A percentile compares a stretch with the other conserved stretches of the same genome.
Conservation (phyloP, 1,140 invertebrate genomes). For the Muscidifurax raptorellus region DNA sequence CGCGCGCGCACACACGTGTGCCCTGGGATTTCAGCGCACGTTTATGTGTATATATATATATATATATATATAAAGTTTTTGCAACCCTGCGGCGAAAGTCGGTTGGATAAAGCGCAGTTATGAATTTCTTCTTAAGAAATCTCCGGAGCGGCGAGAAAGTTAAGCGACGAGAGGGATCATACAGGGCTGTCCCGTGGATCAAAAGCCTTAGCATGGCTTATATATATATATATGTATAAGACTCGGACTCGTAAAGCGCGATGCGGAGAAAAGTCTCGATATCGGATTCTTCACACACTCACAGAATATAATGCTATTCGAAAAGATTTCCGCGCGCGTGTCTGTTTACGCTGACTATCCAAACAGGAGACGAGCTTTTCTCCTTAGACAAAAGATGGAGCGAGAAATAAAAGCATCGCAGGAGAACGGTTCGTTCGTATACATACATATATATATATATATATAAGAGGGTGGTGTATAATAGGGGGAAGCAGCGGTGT, state of each 20-base stretch:
- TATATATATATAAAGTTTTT: not conserved
- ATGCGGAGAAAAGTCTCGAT: not conserved
- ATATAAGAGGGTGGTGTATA: slow-evolving; percentile 6
- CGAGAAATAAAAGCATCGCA: not conserved
- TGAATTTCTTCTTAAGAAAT: slow-evolving; percentile 43
- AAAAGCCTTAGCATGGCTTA: slow-evolving; percentile 57
- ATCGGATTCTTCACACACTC: slow-evolving; percentile 23
- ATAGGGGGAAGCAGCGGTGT: not conserved
- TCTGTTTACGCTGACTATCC: not conserved
- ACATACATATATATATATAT: no score
- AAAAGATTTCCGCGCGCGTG: not conserved
- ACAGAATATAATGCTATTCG: slow-evolving; percentile 18
- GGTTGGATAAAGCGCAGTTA: slow-evolving; percentile 37
- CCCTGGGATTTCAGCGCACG: slow-evolving; percentile 16
- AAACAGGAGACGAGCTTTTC: not conserved
- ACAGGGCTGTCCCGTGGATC: slow-evolving; percentile 59
- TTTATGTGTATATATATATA: not conserved
- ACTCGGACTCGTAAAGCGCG: slow-evolving; percentile 41
- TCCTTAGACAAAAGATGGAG: not conserved
- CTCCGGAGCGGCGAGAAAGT: not conserved
- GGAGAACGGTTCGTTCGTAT: not conserved
- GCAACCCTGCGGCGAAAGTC: not conserved
- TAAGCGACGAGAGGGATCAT: slow-evolving; percentile 35
- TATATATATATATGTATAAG: no score
- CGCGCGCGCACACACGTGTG: not conserved